Percentiles rank a stretch among this genome's conserved stretches.
phyloP scores from a whole-genome alignment of 2,797 vertebrate genomes.

The Microtus obscurus region DNA sequence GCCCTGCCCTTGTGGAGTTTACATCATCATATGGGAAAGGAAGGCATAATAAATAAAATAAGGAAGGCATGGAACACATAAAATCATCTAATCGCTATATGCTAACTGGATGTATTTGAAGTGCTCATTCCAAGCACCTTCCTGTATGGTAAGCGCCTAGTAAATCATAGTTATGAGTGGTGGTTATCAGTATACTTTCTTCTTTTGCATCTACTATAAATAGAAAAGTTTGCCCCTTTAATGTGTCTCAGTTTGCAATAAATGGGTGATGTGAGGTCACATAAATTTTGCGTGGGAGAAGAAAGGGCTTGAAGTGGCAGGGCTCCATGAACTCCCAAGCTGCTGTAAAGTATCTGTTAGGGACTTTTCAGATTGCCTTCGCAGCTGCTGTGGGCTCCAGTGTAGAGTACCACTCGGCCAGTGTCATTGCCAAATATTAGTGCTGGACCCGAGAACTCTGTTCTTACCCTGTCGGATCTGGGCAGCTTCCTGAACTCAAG shows the following conservation, averaged over 20 bases:
- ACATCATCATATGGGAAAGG: not conserved
- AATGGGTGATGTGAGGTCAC: slow-evolving; percentile 7
- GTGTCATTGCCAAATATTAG: not conserved
- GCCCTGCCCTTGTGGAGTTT: not conserved
- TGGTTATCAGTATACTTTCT: not conserved
- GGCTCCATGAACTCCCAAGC: not conserved
- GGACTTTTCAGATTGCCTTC: not conserved
- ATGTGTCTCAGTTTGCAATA: not conserved
- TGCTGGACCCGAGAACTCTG: not conserved
- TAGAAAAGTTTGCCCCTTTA: not conserved
- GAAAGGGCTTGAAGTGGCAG: not conserved
- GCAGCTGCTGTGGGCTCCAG: not conserved
- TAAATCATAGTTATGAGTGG: not conserved
- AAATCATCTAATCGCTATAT: not conserved
- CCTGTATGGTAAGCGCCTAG: not conserved
- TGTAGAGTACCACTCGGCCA: not conserved
- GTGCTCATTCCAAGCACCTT: not conserved
- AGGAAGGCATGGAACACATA: not conserved
- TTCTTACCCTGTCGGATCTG: not conserved
- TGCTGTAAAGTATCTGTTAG: not conserved
- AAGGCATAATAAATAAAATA: not conserved
- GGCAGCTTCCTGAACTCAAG: not conserved
- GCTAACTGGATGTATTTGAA: not conserved
- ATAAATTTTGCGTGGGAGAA: not conserved
- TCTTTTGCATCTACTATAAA: not conserved